phyloP scores from a whole-genome alignment of 2,113 vertebrate genomes.

The Malurus melanocephalus region DNA sequence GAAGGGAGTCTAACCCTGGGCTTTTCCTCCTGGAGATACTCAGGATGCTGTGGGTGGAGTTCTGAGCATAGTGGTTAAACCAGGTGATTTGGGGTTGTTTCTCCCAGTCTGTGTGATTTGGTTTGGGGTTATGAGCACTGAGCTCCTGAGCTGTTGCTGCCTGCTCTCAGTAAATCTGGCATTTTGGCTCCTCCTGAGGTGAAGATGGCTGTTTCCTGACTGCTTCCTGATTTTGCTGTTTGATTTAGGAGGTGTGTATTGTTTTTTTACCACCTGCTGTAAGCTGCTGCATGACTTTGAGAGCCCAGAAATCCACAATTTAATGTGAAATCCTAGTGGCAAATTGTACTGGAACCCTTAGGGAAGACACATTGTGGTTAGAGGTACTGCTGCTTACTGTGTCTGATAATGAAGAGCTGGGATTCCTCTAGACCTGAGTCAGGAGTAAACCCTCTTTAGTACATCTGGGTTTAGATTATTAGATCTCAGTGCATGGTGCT shows the following conservation, averaged over 20 bases:
- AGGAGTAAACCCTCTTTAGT: not conserved
- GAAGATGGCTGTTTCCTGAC: not conserved
- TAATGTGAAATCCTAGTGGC: not conserved
- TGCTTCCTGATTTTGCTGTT: not conserved
- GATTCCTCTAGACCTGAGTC: not conserved
- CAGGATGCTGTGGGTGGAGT: no score
- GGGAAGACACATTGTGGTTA: not conserved
- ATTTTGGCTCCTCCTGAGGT: not conserved
- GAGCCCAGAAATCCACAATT: not conserved
- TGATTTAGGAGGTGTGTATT: not conserved
- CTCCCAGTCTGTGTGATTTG: not conserved
- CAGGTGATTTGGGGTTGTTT: not conserved
- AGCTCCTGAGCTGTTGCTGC: not conserved
- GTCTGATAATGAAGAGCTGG: not conserved
- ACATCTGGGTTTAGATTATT: not conserved
- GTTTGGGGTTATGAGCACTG: not conserved
- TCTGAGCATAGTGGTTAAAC: not conserved
- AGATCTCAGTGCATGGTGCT: not conserved
- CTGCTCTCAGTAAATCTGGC: not conserved
- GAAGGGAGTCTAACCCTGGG: not conserved
- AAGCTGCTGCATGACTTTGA: not conserved
- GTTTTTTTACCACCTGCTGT: not conserved
- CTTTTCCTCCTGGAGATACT: not conserved
- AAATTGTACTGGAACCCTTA: not conserved
- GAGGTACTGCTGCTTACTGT: not conserved